Evolutionary conservation across 2,113 vertebrate genomes (phyloP).

Genomic region (Aspidoscelis tigris): DNA sequence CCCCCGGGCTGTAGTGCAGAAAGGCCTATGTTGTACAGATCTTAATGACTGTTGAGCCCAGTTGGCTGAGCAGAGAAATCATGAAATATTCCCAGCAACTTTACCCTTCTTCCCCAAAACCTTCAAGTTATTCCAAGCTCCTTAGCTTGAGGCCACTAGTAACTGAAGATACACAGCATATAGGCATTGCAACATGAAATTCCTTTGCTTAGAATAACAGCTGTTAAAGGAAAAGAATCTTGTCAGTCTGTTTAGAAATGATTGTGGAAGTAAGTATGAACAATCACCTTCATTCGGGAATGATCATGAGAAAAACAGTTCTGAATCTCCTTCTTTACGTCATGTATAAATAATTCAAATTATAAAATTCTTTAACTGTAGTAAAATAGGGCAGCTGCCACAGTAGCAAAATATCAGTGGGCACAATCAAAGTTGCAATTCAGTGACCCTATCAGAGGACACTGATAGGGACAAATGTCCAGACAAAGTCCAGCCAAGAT

Average conservation of each 20-base stretch:
- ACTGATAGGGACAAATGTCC: no score
- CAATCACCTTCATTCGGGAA: constrained; percentile 12
- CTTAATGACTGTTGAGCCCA: neutral
- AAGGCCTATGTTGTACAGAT: neutral
- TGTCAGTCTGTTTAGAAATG: neutral
- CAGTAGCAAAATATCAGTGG: neutral
- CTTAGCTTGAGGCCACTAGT: constrained; percentile 9
- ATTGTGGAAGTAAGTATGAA: constrained; percentile 47
- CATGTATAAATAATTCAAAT: neutral
- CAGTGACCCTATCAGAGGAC: no score
- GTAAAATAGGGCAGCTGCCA: neutral
- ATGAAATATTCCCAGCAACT: neutral
- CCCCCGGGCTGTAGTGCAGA: no score
- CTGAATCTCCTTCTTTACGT: neutral
- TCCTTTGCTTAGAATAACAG: constrained; percentile 36
- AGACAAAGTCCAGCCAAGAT: no score
- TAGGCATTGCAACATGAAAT: constrained; percentile 17
- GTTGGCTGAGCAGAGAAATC: neutral
- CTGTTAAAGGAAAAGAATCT: neutral
- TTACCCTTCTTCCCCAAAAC: neutral
- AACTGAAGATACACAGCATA: constrained; percentile 26
- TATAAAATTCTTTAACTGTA: no score
- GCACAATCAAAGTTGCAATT: neutral
- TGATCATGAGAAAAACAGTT: constrained; percentile 35
- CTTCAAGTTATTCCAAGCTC: neutral